A percentile compares a stretch with the other conserved stretches of the same genome.
phyloP scores from a whole-genome alignment of 2,797 vertebrate genomes.

The Rhyacichthys aspro region DNA sequence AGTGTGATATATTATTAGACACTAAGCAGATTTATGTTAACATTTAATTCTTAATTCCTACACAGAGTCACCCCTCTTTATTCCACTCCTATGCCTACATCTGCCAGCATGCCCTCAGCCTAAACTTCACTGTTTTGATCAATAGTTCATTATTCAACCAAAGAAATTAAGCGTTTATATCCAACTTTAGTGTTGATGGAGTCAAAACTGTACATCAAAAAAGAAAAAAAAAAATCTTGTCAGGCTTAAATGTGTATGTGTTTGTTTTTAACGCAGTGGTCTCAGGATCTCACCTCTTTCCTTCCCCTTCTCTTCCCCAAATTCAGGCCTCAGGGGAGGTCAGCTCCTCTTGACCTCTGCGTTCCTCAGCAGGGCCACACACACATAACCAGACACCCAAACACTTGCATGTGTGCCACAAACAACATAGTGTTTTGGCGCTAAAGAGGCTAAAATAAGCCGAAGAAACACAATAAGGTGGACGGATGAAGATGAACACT shows the following conservation, averaged over 20 bases:
- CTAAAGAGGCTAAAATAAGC: slow-evolving; percentile 19
- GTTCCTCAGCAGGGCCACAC: slow-evolving; percentile 74
- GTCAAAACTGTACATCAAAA: no score
- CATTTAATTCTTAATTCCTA: no score
- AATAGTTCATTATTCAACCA: no score
- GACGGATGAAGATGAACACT: not conserved
- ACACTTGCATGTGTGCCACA: slow-evolving; percentile 38
- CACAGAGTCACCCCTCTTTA: no score
- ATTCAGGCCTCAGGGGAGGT: slow-evolving; percentile 72
- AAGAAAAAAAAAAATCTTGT: no score
- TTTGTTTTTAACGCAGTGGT: slow-evolving; percentile 31
- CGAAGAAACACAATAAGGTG: slow-evolving; percentile 27
- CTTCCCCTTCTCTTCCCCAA: slow-evolving; percentile 56
- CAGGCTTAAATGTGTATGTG: slow-evolving; percentile 6
- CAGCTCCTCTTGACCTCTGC: slow-evolving; percentile 78
- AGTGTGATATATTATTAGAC: no score
- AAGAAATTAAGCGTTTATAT: no score
- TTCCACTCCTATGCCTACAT: no score
- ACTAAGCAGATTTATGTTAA: no score
- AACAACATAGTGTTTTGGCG: slow-evolving; percentile 28
- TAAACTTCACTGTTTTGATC: no score
- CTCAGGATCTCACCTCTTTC: slow-evolving; percentile 37
- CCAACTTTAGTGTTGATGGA: no score
- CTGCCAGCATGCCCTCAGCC: no score
- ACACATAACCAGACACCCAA: slow-evolving; percentile 27